phyloP scores from a whole-genome alignment of 2,113 vertebrate genomes.

The Melanerpes aurifrons region DNA sequence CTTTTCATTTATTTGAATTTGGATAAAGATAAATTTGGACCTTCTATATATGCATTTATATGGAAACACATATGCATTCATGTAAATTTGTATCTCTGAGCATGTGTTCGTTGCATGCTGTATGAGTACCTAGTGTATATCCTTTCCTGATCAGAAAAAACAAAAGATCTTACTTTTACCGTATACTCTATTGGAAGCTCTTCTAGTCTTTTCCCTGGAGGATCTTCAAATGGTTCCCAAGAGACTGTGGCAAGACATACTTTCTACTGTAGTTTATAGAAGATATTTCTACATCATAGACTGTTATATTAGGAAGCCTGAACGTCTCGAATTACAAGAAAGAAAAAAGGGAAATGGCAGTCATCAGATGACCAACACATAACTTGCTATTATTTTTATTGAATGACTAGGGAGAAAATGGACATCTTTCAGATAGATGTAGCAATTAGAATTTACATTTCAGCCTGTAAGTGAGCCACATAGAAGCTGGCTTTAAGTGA shows the following conservation, averaged over 20 bases:
- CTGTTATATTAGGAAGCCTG: not conserved
- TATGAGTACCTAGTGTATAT: not conserved
- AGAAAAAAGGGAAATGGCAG: not conserved
- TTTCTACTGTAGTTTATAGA: not conserved
- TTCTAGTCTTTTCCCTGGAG: not conserved
- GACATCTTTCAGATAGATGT: not conserved
- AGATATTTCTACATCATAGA: not conserved
- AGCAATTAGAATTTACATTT: conserved; percentile 7
- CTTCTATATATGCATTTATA: accelerated
- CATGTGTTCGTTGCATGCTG: not conserved
- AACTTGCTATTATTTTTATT: not conserved
- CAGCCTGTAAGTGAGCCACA: not conserved
- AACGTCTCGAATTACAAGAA: not conserved
- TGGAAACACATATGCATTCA: not conserved
- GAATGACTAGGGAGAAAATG: not conserved
- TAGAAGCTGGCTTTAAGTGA: not conserved
- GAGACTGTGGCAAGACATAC: not conserved
- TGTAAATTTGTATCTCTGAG: not conserved
- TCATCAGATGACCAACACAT: not conserved
- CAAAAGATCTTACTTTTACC: not conserved
- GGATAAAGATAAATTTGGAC: not conserved
- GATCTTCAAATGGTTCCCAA: not conserved
- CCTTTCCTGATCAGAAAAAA: not conserved
- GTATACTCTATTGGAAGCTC: not conserved
- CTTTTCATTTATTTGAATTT: not conserved